Percentiles rank a stretch among this genome's conserved stretches.
Conservation (phyloP, 2,797 vertebrate species). For the Pachyuromys duprasi region DNA sequence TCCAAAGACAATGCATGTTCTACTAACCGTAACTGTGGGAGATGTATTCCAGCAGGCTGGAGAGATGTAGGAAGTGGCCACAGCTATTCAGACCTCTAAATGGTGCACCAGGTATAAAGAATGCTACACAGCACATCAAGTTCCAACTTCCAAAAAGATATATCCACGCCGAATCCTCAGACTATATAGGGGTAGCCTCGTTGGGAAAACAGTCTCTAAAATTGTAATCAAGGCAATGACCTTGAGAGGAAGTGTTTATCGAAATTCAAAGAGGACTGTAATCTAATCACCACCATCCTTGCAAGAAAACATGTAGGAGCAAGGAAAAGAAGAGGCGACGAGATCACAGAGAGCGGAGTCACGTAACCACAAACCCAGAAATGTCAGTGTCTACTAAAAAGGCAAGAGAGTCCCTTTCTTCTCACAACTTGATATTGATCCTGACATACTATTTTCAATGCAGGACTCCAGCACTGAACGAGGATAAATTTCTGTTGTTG, state of each 20-base stretch:
- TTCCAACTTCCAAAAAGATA: not conserved
- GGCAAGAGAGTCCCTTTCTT: not conserved
- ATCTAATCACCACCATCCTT: not conserved
- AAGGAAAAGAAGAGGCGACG: not conserved
- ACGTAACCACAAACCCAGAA: fast-evolving
- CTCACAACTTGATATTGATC: not conserved
- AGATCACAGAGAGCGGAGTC: fast-evolving
- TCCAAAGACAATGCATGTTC: not conserved
- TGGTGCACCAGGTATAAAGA: not conserved
- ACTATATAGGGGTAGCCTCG: not conserved
- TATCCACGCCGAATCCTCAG: not conserved
- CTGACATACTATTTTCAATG: not conserved
- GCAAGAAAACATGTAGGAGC: not conserved
- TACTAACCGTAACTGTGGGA: not conserved
- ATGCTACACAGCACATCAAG: not conserved
- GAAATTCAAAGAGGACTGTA: not conserved
- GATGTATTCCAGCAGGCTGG: not conserved
- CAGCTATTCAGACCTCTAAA: not conserved
- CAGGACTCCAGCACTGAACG: not conserved
- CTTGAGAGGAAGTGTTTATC: not conserved
- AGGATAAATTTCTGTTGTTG: not conserved
- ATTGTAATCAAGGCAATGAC: not conserved
- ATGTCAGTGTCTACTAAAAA: not conserved
- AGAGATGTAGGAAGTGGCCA: not conserved
- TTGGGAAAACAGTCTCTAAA: not conserved